phyloP scores from a whole-genome alignment of 2,113 vertebrate species.

The Terrapene triunguis region DNA sequence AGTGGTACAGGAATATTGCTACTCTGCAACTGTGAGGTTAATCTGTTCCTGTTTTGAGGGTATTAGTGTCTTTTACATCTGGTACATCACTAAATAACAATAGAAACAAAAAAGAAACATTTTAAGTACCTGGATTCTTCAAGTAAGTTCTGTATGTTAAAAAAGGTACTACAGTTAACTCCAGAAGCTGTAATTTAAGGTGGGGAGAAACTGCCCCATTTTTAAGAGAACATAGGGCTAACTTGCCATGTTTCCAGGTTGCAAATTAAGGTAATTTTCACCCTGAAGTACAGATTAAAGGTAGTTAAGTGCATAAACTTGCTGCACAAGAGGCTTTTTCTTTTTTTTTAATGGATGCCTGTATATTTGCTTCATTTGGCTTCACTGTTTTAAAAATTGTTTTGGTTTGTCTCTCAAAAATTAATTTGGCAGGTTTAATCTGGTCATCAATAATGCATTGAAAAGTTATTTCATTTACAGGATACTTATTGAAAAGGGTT shows the following conservation, averaged over 20 bases:
- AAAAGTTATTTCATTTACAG: neutral
- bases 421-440: neutral
- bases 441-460: neutral
- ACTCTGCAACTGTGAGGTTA: neutral
- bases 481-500: neutral
- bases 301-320: neutral
- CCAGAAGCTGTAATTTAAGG: neutral
- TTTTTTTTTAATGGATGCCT: neutral
- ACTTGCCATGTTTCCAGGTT: accelerated
- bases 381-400: neutral
- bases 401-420: neutral
- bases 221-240: neutral
- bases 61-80: neutral
- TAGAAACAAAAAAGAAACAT: neutral
- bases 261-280: neutral
- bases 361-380: neutral
- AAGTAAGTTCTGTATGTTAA: neutral
- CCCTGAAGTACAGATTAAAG: neutral
- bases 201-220: neutral
- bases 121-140: neutral
- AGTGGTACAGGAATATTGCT: neutral
- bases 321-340: neutral
- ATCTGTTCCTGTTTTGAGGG: neutral
- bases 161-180: neutral
- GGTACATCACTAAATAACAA: neutral